Percentiles rank a stretch among this genome's conserved stretches.
These are phyloP conservation scores for Berghia stephanieae DNA, from an alignment of 1,140 invertebrate genomes.

Conservation along the genomic window DNA sequence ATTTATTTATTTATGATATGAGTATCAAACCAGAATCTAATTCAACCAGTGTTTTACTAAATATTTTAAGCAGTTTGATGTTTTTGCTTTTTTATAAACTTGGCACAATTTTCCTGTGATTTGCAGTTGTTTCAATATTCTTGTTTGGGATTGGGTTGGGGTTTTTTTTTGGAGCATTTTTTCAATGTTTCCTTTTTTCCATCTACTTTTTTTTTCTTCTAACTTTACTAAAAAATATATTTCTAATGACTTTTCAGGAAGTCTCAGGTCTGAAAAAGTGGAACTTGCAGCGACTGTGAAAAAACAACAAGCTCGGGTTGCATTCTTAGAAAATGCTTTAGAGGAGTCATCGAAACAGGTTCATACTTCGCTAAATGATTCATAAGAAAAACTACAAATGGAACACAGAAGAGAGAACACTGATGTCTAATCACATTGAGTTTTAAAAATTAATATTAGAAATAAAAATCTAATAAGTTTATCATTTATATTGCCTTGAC, in stretches of 20 bases:
- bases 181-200: not conserved
- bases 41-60: not conserved
- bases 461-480: too few species aligned
- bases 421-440: too few species aligned
- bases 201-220: not conserved
- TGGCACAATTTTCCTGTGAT: not conserved
- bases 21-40: not conserved
- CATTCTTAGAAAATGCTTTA: conserved; percentile 51
- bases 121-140: not conserved
- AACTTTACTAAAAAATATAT: not conserved
- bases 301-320: conserved; percentile 61
- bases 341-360: conserved; percentile 54
- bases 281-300: conserved; percentile 59
- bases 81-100: not conserved
- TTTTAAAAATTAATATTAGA: too few species aligned
- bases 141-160: not conserved
- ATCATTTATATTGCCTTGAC: too few species aligned
- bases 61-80: not conserved
- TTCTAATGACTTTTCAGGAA: conserved; percentile 40
- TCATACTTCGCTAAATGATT: not conserved
- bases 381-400: too few species aligned
- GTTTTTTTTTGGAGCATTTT: not conserved
- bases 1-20: not conserved
- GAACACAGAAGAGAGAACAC: too few species aligned
- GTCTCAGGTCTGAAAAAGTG: conserved; percentile 59